Evolutionary conservation across 2,797 vertebrate genomes (phyloP).

Genomic region (Clamator glandarius): DNA sequence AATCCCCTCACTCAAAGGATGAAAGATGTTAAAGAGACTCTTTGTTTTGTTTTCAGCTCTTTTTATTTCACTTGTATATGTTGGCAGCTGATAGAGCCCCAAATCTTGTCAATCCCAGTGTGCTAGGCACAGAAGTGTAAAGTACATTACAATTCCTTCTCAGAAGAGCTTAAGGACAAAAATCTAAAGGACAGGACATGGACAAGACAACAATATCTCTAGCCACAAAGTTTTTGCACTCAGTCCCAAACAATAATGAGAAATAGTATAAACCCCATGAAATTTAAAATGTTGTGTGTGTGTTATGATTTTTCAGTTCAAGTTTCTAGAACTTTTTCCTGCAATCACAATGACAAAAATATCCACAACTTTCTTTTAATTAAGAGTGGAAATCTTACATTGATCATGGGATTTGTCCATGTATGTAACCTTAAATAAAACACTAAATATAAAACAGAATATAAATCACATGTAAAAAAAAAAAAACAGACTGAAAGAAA

Average conservation of each 20-base stretch:
- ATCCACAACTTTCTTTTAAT: neutral
- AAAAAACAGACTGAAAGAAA: neutral
- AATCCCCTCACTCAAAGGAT: constrained; percentile 26
- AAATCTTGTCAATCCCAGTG: constrained; percentile 19
- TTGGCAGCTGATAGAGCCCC: constrained; percentile 21
- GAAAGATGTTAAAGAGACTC: constrained; percentile 17
- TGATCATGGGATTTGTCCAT: fast-evolving
- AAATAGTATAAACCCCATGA: neutral
- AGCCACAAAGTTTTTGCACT: neutral
- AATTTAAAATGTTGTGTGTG: neutral
- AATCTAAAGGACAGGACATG: constrained; percentile 27
- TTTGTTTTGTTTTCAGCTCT: constrained; percentile 40
- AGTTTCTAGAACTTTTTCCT: neutral
- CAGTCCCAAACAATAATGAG: neutral
- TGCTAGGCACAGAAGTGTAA: neutral
- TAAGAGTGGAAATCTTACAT: neutral
- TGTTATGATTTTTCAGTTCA: neutral
- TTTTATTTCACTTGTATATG: constrained; percentile 43
- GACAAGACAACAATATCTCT: neutral
- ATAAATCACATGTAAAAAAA: neutral
- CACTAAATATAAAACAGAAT: neutral
- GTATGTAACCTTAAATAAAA: neutral
- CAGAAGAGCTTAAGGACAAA: constrained; percentile 35
- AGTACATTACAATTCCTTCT: neutral
- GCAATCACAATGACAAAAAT: neutral